Conservation (phyloP, 1,140 invertebrate species). For the Cryptotermes secundus region DNA sequence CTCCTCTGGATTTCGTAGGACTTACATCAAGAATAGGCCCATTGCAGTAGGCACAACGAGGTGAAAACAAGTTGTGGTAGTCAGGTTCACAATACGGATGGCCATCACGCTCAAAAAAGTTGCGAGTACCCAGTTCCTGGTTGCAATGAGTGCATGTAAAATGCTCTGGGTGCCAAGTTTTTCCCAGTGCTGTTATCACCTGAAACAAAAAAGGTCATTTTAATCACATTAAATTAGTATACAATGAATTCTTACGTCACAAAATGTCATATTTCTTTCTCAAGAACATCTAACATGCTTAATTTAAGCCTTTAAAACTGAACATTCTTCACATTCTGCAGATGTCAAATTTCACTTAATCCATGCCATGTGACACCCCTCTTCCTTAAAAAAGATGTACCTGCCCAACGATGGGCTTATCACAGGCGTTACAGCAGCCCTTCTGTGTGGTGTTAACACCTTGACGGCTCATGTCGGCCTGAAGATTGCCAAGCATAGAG, state of each 20-base stretch:
- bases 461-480: constrained; percentile 94
- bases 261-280: too few relatives aligned
- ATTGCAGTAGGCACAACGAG: constrained; percentile 97
- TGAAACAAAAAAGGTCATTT: constrained; percentile 44
- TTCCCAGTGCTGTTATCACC: constrained; percentile 93
- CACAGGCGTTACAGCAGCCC: constrained; percentile 96
- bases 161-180: constrained; percentile 99
- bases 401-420: constrained; percentile 97
- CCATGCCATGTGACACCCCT: too few relatives aligned
- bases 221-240: background rate
- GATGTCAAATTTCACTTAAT: too few relatives aligned
- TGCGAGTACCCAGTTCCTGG: constrained; percentile 92
- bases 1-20: background rate
- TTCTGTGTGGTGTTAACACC: constrained; percentile 97
- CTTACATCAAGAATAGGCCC: constrained; percentile 96
- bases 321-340: too few relatives aligned
- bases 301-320: too few relatives aligned
- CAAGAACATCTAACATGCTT: too few relatives aligned
- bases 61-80: constrained; percentile 98
- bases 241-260: too few relatives aligned
- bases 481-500: constrained; percentile 90
- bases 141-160: constrained; percentile 97
- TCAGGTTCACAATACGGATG: constrained; percentile 97
- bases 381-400: constrained; percentile 55
- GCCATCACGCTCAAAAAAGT: constrained; percentile 97